Evolutionary conservation across 2,797 vertebrate genomes (phyloP).

Genomic region (Jordanella pulchra): DNA sequence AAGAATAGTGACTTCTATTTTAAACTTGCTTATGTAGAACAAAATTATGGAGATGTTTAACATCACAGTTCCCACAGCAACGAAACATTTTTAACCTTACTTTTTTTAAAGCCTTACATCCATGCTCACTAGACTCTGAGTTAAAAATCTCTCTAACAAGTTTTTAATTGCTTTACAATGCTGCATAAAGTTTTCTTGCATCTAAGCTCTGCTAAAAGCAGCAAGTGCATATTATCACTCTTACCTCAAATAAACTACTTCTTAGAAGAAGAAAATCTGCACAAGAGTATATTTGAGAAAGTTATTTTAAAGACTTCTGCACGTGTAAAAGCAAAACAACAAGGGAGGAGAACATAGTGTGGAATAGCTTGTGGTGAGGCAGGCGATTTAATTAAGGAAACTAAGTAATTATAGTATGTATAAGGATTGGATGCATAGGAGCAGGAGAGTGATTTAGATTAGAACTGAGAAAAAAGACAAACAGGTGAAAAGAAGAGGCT

Average conservation of each 20-base stretch:
- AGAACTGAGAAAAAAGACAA: constrained; percentile 15
- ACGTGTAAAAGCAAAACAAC: constrained; percentile 20
- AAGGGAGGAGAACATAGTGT: constrained; percentile 38
- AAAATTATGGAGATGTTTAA: constrained; percentile 18
- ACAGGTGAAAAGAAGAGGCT: neutral
- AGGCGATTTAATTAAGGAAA: constrained; percentile 57
- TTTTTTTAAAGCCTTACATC: constrained; percentile 6
- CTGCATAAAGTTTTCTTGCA: neutral
- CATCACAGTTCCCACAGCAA: constrained; percentile 56
- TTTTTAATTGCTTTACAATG: neutral
- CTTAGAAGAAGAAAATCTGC: constrained; percentile 4
- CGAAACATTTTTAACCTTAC: constrained; percentile 26
- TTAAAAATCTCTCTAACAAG: neutral
- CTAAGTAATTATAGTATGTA: constrained; percentile 63
- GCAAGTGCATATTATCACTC: neutral
- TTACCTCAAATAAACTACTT: neutral
- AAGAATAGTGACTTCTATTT: neutral
- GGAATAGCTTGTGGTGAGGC: constrained; percentile 38
- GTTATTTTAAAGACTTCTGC: constrained; percentile 20
- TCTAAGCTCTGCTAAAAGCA: constrained; percentile 4
- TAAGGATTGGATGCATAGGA: constrained; percentile 49
- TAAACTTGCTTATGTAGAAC: constrained; percentile 33
- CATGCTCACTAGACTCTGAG: constrained; percentile 6
- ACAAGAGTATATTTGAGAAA: constrained; percentile 7
- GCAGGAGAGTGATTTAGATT: constrained; percentile 29